Percentiles rank a stretch among this genome's conserved stretches.
Evolutionary conservation across 2,797 vertebrate genomes (phyloP).

Genomic region (Sebastes variabilis): DNA sequence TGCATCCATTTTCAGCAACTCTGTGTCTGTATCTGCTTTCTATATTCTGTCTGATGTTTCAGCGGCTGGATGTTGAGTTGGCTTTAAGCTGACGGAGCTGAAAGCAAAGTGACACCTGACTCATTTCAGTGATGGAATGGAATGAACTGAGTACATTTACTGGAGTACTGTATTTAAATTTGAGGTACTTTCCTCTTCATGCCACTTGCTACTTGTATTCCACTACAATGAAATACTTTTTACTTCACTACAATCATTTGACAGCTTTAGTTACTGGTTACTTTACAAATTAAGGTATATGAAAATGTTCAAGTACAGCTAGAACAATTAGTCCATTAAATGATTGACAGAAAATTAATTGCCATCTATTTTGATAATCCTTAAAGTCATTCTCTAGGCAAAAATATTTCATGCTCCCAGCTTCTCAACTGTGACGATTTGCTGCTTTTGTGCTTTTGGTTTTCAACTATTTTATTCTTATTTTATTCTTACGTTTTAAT

Average conservation of each 20-base stretch:
- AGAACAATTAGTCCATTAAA: not conserved
- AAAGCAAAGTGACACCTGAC: constrained; percentile 15
- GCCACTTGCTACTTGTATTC: not conserved
- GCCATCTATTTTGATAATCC: not conserved
- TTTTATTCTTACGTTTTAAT: no score
- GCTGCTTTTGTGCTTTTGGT: no score
- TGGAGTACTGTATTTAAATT: not conserved
- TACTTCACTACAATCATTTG: not conserved
- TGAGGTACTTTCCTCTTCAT: not conserved
- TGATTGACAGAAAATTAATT: not conserved
- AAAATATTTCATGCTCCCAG: not conserved
- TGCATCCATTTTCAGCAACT: not conserved
- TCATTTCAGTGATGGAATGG: not conserved
- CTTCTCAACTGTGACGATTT: not conserved
- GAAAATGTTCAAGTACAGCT: not conserved
- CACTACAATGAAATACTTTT: not conserved
- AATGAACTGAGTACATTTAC: not conserved
- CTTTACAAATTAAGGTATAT: not conserved
- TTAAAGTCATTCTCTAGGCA: not conserved
- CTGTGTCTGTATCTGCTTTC: constrained; percentile 4
- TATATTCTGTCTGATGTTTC: constrained; percentile 13
- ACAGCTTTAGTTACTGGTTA: not conserved
- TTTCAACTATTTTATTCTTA: no score
- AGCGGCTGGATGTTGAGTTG: not conserved
- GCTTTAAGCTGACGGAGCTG: not conserved